Percentiles rank a stretch among this genome's conserved stretches.
Conservation (phyloP, 2,113 vertebrate genomes). For the Anguilla rostrata region DNA sequence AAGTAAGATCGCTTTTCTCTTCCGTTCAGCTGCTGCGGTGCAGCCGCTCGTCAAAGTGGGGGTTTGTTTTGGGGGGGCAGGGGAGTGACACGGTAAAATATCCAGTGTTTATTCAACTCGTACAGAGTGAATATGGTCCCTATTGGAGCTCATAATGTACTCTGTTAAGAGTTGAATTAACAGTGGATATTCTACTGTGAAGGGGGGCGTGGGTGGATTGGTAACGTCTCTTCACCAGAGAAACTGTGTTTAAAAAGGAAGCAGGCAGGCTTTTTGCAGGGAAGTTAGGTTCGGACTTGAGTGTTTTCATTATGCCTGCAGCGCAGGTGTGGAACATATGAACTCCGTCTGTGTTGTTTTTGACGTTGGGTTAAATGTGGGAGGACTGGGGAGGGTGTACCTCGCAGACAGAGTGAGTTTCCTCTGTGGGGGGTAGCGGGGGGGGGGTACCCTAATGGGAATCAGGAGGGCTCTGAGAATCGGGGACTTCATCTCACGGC, state of each 20-base stretch:
- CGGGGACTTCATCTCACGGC: background rate
- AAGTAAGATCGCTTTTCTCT: conserved; percentile 51
- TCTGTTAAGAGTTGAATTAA: too few species aligned
- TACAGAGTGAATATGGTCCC: too few species aligned
- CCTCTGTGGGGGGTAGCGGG: background rate
- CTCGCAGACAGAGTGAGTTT: background rate
- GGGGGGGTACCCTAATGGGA: background rate
- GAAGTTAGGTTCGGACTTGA: background rate
- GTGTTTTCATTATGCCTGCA: background rate
- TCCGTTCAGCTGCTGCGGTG: background rate
- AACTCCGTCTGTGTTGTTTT: background rate
- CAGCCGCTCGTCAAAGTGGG: background rate
- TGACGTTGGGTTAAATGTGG: background rate
- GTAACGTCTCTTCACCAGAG: background rate
- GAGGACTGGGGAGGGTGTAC: background rate
- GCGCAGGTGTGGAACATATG: background rate
- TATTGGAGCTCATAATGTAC: too few species aligned
- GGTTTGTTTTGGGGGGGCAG: background rate
- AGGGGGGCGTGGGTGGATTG: background rate
- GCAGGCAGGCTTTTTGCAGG: background rate
- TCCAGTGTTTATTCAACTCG: too few species aligned
- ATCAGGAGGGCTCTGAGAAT: conserved; percentile 2
- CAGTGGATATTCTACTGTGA: too few species aligned
- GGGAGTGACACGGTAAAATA: background rate
- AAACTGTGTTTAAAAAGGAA: background rate